Evolutionary conservation across 2,797 vertebrate species (phyloP).

Genomic region (Pangasius djambal): DNA sequence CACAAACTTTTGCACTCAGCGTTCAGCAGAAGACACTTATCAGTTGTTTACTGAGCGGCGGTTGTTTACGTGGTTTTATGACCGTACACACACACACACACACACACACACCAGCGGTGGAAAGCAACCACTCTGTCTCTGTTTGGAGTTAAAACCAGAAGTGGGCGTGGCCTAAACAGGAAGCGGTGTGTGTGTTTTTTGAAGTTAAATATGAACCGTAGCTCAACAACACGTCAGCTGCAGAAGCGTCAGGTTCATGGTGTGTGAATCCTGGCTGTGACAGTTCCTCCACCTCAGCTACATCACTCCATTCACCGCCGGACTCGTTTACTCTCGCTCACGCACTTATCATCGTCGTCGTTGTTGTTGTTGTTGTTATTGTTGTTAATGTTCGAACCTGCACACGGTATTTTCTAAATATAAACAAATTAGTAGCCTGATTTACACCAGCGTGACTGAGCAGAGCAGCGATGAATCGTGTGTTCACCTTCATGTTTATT

Average conservation of each 20-base stretch:
- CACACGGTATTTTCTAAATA: too few relatives aligned
- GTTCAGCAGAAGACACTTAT: not conserved
- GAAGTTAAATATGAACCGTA: not conserved
- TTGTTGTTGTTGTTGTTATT: too few relatives aligned
- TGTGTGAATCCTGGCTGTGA: not conserved
- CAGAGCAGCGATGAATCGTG: too few relatives aligned
- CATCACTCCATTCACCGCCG: not conserved
- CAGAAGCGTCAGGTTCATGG: not conserved
- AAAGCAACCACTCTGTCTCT: too few relatives aligned
- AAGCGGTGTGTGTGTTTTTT: not conserved
- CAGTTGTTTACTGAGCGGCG: not conserved
- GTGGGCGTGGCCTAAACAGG: not conserved
- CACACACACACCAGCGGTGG: not conserved
- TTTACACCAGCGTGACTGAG: too few relatives aligned
- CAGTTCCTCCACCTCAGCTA: not conserved
- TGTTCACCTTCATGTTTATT: not conserved
- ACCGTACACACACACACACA: too few relatives aligned
- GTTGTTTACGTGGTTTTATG: not conserved
- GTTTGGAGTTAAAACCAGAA: not conserved
- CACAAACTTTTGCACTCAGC: slow-evolving; percentile 8
- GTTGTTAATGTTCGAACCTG: too few relatives aligned
- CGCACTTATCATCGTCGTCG: too few relatives aligned
- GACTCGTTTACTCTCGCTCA: not conserved
- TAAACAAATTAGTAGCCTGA: not conserved
- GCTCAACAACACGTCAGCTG: not conserved